Percentiles rank a stretch among this genome's conserved stretches.
Evolutionary conservation across 2,888 invertebrate genomes (phyloP).

Genomic region (Amiota minor): DNA sequence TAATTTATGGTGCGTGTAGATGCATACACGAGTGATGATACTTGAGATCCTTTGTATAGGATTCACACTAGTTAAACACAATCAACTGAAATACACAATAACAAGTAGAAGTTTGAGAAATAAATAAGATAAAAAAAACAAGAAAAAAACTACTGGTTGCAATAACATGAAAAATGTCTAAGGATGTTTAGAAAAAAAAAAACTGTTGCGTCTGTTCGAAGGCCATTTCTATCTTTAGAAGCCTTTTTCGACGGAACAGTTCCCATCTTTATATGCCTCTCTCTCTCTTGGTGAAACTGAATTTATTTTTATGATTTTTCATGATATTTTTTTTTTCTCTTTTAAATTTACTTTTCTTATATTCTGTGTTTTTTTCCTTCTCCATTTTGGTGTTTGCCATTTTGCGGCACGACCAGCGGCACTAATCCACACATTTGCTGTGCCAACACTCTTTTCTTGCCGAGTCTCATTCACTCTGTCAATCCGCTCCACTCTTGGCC

Average conservation of each 20-base stretch:
- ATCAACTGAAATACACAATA: background rate
- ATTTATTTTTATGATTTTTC: background rate
- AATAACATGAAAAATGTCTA: background rate
- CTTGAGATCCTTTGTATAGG: too few relatives aligned
- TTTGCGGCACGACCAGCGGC: background rate
- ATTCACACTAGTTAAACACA: background rate
- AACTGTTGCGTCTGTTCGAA: conserved; percentile 22
- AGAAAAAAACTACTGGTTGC: background rate
- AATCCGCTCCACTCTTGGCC: too few relatives aligned
- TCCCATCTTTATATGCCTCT: background rate
- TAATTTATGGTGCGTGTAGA: conserved; percentile 14
- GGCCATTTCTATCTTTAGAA: conserved; percentile 20
- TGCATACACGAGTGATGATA: too few relatives aligned
- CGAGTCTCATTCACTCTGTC: background rate
- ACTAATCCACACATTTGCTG: conserved; percentile 19
- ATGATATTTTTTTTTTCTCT: too few relatives aligned
- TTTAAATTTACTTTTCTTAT: background rate
- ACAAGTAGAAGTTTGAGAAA: background rate
- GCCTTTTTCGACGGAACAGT: background rate
- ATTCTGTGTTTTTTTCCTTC: background rate
- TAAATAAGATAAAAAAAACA: conserved; percentile 2
- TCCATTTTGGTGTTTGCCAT: background rate
- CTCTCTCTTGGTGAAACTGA: background rate
- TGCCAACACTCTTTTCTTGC: background rate
- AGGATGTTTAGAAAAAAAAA: background rate